These are phyloP conservation scores for Lemur catta DNA, from an alignment of 2,797 vertebrate genomes.

Conservation along the genomic window DNA sequence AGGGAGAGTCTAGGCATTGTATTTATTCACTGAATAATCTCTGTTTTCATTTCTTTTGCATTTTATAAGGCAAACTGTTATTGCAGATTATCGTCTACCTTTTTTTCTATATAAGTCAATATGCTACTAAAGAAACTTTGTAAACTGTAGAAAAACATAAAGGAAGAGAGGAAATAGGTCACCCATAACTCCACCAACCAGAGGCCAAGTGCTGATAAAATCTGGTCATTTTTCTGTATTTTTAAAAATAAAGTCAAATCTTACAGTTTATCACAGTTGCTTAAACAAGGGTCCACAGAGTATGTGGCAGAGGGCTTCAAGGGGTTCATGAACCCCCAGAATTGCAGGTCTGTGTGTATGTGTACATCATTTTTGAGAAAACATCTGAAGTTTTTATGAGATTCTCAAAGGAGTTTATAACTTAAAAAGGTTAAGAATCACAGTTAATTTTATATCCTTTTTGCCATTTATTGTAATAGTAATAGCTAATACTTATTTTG, in stretches of 20 bases:
- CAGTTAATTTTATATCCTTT: neutral
- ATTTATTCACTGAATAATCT: neutral
- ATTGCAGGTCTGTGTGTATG: neutral
- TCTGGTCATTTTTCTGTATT: neutral
- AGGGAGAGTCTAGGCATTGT: neutral
- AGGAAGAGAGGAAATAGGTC: neutral
- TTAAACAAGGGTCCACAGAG: neutral
- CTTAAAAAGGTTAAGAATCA: neutral
- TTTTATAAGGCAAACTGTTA: neutral
- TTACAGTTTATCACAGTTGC: neutral
- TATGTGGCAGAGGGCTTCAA: neutral
- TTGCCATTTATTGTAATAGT: neutral
- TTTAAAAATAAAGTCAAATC: neutral
- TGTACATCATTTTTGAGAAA: neutral
- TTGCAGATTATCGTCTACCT: neutral
- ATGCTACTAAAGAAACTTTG: neutral
- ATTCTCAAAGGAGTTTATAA: neutral
- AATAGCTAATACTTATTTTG: neutral
- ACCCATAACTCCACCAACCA: neutral
- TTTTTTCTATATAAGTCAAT: neutral
- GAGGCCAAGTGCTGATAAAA: neutral
- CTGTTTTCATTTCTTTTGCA: neutral
- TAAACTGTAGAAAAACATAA: neutral
- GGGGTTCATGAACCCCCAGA: neutral
- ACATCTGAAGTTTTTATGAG: neutral